A percentile compares a stretch with the other conserved stretches of the same genome.
These are phyloP conservation scores for Rhagologus leucostigma DNA, from an alignment of 2,113 vertebrate species.

Conservation along the genomic window DNA sequence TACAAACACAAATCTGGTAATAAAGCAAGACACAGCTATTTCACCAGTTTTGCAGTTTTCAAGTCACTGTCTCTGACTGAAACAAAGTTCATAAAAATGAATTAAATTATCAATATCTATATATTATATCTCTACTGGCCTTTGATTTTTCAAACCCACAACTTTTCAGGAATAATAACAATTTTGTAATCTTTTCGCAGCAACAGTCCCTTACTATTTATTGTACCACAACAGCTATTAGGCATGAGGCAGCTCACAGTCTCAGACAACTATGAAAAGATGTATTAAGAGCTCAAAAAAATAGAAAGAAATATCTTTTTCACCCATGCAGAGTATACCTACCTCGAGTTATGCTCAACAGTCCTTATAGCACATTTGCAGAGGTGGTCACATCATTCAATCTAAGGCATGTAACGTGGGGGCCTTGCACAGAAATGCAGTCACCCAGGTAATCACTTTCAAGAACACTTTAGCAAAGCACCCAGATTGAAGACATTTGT, in stretches of 20 bases:
- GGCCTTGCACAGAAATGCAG: neutral
- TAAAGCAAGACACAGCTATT: neutral
- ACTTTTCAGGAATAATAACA: neutral
- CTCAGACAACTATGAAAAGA: neutral
- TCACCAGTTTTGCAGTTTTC: neutral
- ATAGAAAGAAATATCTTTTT: neutral
- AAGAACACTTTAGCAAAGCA: neutral
- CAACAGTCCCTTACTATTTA: neutral
- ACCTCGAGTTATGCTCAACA: neutral
- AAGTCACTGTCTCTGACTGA: neutral
- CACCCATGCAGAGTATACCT: neutral
- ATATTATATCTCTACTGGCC: rapidly evolving
- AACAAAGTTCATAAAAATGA: neutral
- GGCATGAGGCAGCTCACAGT: neutral
- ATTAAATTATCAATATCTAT: neutral
- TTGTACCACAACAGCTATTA: neutral
- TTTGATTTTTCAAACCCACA: neutral
- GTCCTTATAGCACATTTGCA: neutral
- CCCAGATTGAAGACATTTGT: neutral
- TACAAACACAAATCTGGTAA: neutral
- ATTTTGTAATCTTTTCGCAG: neutral
- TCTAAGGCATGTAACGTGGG: neutral
- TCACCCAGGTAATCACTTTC: neutral
- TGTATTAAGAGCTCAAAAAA: neutral
- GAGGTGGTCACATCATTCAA: neutral